Base-by-base conservation (phyloP, 1,140 invertebrate species). In the Lysiphlebus fabarum region DNA sequence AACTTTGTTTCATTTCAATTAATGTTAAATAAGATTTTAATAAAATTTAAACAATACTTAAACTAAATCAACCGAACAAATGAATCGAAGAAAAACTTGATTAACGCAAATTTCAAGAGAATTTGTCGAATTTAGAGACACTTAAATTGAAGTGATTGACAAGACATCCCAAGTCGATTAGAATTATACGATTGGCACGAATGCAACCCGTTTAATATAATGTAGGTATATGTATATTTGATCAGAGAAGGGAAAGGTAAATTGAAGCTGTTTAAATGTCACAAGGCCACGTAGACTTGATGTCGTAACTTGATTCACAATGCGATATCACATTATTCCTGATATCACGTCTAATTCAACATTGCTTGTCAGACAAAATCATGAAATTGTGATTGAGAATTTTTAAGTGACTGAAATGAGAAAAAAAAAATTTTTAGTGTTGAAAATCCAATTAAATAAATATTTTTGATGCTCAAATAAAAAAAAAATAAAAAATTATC, bases 341-440 rank as follows among this genome's bases (percentile, higher is more conserved):
- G 34, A 37, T 36, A 5, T 11, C n/a, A 43, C 34, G 42, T 26
- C 17, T 26, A 26, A 26, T 26, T 26, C 17, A 26, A 26, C 17
- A 73, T 73, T 66, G 71, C 66, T 66, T 62, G 64, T 53, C 53
- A 51, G 58, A 26, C 2, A 26, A 26, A 26, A 26, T 26, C 17
- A 26, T 26, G 17, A 1, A 26, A 26, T 26, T 26, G 17, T 26
- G 17, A 26, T 26, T 26, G 17, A 26, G 2, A 26, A 26, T 26
- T 26, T 2, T 26, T 26, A 17, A 17, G 3, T 26, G 17, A 1
- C 17, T n/a, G n/a, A n/a, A n/a, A n/a, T n/a, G n/a, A n/a, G n/a
- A n/a, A n/a, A n/a, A 3, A 26, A 26, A 1, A 26, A 26, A 26
- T 26, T 2, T 26, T 26, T 26, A 26, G 17, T 26, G 17, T 26